Evolutionary conservation across 2,113 vertebrate species (phyloP).

Genomic region (Protobothrops flavoviridis): DNA sequence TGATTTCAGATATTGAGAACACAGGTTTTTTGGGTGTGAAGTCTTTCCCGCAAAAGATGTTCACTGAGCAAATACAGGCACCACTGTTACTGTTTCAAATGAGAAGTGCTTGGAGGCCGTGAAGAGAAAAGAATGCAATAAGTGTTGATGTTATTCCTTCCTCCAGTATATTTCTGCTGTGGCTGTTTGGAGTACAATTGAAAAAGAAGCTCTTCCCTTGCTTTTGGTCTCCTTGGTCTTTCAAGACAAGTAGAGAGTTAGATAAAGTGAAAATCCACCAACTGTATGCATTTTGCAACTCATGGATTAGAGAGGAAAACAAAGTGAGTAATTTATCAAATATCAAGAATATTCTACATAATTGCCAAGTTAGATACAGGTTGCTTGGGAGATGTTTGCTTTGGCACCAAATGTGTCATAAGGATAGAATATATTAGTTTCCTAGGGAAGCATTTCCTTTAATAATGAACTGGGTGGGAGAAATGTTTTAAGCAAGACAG

Average conservation of each 20-base stretch:
- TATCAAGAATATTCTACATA: neutral
- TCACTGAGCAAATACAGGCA: neutral
- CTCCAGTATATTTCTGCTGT: neutral
- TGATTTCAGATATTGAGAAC: neutral
- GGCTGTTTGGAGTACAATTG: neutral
- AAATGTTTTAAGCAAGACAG: conserved; percentile 1
- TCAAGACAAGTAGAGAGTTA: neutral
- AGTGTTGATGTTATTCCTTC: neutral
- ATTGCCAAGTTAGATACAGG: neutral
- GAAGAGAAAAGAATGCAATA: neutral
- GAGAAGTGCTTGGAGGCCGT: neutral
- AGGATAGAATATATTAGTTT: neutral
- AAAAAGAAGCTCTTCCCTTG: neutral
- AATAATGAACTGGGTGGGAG: neutral
- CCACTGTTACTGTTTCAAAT: neutral
- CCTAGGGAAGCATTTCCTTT: conserved; percentile 29
- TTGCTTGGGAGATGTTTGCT: neutral
- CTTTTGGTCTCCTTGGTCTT: neutral
- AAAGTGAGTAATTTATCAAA: neutral
- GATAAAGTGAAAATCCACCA: neutral
- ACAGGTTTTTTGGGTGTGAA: neutral
- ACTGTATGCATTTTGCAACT: neutral
- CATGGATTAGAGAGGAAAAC: neutral
- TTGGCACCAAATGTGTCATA: neutral
- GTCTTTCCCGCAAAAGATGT: neutral